These are phyloP conservation scores for Laspeyria flexula DNA, from an alignment of 2,888 invertebrate species.

Conservation along the genomic window DNA sequence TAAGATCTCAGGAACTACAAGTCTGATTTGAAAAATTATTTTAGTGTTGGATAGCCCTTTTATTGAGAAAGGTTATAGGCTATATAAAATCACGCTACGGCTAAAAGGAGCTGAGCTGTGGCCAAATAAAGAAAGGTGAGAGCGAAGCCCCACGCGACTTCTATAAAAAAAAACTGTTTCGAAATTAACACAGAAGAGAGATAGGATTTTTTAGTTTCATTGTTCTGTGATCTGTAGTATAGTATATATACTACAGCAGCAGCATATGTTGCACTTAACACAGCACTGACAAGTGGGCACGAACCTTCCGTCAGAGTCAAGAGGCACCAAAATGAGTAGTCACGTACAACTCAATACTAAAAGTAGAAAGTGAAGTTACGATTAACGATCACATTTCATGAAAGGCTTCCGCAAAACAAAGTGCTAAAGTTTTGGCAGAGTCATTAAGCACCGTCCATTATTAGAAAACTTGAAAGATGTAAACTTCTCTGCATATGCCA, in stretches of 20 bases:
- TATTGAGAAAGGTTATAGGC: too few relatives aligned
- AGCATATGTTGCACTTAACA: conserved; percentile 9
- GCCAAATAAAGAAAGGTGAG: too few relatives aligned
- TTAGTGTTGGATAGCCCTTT: too few relatives aligned
- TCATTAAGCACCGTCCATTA: conserved; percentile 53
- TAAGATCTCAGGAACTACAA: too few relatives aligned
- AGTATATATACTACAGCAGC: neutral
- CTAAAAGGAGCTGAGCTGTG: too few relatives aligned
- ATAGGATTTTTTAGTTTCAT: too few relatives aligned
- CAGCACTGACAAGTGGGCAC: conserved; percentile 32
- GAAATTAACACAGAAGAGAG: too few relatives aligned
- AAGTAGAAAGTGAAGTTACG: conserved; percentile 12
- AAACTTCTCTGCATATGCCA: conserved; percentile 31
- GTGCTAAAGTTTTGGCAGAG: conserved; percentile 44
- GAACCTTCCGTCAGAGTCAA: conserved; percentile 31
- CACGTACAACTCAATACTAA: conserved; percentile 10
- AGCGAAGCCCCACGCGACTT: too few relatives aligned
- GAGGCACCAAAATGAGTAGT: conserved; percentile 11
- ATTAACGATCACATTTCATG: conserved; percentile 45
- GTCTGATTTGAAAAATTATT: too few relatives aligned
- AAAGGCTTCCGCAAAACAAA: conserved; percentile 38
- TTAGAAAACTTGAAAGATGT: conserved; percentile 62
- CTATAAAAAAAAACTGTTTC: too few relatives aligned
- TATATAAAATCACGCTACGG: too few relatives aligned
- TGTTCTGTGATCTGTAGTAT: too few relatives aligned